Percentiles rank a stretch among this genome's conserved stretches.
Conservation (phyloP, 2,888 invertebrate species). For the Lobophora halterata region DNA sequence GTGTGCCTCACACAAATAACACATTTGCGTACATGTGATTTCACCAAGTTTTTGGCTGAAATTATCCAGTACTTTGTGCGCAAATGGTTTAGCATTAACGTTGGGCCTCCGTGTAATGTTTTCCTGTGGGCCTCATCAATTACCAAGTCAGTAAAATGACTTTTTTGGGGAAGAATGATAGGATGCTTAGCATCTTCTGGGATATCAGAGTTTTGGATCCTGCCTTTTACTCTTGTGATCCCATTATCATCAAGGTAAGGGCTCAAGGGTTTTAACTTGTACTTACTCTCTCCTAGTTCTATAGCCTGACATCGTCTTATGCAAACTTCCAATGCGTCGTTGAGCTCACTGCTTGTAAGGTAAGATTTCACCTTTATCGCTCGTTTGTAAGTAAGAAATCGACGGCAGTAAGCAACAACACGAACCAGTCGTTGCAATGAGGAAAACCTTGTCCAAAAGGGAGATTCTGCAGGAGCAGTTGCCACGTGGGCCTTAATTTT, state of each 20-base stretch:
- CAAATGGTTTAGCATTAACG: constrained; percentile 14
- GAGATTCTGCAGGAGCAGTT: too few relatives aligned
- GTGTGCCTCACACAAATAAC: constrained; percentile 19
- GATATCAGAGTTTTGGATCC: constrained; percentile 1
- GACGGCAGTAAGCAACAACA: too few relatives aligned
- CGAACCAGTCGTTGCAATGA: too few relatives aligned
- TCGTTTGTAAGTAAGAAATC: too few relatives aligned
- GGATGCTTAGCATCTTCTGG: constrained; percentile 3
- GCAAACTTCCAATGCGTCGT: not conserved
- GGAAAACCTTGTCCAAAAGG: too few relatives aligned
- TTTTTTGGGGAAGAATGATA: constrained; percentile 1
- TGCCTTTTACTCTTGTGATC: constrained; percentile 49
- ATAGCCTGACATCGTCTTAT: not conserved
- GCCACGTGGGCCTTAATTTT: too few relatives aligned
- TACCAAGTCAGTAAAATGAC: constrained; percentile 20
- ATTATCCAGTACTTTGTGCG: constrained; percentile 2
- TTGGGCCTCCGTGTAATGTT: constrained; percentile 30
- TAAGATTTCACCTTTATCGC: too few relatives aligned
- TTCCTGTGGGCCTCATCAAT: constrained; percentile 27
- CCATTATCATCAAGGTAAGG: constrained; percentile 12
- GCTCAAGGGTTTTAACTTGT: constrained; percentile 1
- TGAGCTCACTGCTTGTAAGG: not conserved
- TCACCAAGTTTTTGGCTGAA: not conserved
- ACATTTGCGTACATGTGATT: not conserved
- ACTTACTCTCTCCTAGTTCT: not conserved